Evolutionary conservation across 1,140 invertebrate species (phyloP).

Genomic region (Drosophila kanapiae): DNA sequence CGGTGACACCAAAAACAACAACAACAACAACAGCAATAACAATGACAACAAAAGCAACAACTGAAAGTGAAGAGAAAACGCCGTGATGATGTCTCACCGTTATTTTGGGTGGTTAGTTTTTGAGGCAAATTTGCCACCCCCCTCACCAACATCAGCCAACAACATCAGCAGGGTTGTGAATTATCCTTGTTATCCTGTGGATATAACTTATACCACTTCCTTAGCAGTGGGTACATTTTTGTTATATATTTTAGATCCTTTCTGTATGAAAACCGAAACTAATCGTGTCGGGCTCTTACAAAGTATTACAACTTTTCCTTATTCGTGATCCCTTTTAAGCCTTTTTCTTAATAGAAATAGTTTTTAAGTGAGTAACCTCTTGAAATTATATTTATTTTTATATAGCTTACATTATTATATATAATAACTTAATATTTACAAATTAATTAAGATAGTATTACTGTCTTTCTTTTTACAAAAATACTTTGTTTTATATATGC

Average conservation of each 20-base stretch:
- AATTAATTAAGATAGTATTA: too few relatives aligned
- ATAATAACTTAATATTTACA: too few relatives aligned
- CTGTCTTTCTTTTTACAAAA: too few relatives aligned
- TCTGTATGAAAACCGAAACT: not conserved
- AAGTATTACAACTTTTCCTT: not conserved
- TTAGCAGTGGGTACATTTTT: not conserved
- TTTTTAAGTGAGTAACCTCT: too few relatives aligned
- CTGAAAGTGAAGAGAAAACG: slow-evolving; percentile 24
- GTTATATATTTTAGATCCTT: not conserved
- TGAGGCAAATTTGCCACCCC: slow-evolving; percentile 53
- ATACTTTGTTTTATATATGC: too few relatives aligned
- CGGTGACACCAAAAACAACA: slow-evolving; percentile 53
- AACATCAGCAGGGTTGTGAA: not conserved
- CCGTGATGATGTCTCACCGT: slow-evolving; percentile 35
- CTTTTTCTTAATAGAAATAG: not conserved
- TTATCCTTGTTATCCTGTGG: slow-evolving; percentile 11
- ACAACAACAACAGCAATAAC: slow-evolving; percentile 28
- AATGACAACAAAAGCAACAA: slow-evolving; percentile 51
- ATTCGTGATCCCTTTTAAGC: not conserved
- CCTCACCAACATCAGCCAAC: slow-evolving; percentile 7
- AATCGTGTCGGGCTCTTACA: too few relatives aligned
- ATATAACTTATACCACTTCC: not conserved
- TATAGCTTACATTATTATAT: too few relatives aligned
- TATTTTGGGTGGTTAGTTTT: slow-evolving; percentile 58
- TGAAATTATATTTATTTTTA: too few relatives aligned